Evolutionary conservation across 64 coral and sea anemone species (phyloP), one percentile per base, ranked within the genome.

Genomic region (Montipora cactus): DNA sequence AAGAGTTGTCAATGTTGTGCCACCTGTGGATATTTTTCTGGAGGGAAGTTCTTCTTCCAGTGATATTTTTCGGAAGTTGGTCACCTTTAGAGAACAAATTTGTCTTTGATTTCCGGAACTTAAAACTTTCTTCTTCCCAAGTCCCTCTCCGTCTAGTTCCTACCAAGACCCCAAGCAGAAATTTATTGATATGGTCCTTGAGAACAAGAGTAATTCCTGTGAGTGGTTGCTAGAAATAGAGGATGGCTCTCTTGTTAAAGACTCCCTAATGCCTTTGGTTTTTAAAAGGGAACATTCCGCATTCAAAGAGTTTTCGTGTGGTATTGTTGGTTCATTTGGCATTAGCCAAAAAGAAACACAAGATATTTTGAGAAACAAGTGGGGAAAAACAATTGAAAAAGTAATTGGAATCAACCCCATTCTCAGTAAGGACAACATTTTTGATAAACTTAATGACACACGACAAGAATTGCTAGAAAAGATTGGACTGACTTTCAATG

Each of bases 391-490:
- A 88, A 48, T 67, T 88, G 84, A 52, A 78, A 4, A 19, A 47
- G 62, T 21, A 25, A 88, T 93, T 87, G 92, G 84, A 18, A 93
- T 88, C 23, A 93, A 88, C n/a, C 72, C 76, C 49, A 79, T 93
- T 67, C 68, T 88, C 57, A 57, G 83, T 67, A 93, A 88, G 22
- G 84, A 88, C 44, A 50, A 79, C 4, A 88, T 93, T 79, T 67
- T 93, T 88, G 0, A 25, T 25, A 7, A 79, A 52, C 59, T 93
- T 3, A 88, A 88, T 81, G 8, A 80, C 59, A 64, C 59, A 13
- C 59, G 59, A 2, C 77, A 75, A 79, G 68, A 76, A 87, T 87
- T 61, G 77, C 44, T 19, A 67, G 15, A 53, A 79, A 78, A 77
- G 71, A 79, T 71, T 93, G 83, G 55, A 58, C 66, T 93, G 52